Base-by-base conservation (phyloP, 2,113 vertebrate genomes). In the Panthera tigris region DNA sequence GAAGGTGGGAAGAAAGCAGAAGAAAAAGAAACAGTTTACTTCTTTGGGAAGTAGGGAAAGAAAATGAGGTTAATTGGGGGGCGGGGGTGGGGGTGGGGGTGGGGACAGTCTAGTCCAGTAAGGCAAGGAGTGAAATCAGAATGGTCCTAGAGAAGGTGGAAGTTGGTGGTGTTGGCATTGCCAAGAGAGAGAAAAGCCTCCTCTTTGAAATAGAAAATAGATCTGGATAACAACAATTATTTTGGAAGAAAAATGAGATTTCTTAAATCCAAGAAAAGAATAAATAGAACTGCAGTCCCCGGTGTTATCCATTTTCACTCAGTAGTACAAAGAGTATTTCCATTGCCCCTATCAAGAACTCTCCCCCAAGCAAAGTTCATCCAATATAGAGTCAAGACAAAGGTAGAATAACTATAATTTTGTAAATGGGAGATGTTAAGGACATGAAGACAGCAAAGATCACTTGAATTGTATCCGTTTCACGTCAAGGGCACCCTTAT, bases 331-430 rank as follows among this genome's bases (percentile, higher is more conserved):
- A 89, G 79, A 89, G 18, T 66, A 63, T 95, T 94, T 94, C 93
- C 14, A 1, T 45, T 81, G 92, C 84, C 76, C 97, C 86, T 73
- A 31, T 91, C 73, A 80, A 85, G 91, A 97, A 79, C 52, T 89
- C 65, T 98, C 91, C 96, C 97, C 52, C 71, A 97, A 96, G 95
- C 93, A 97, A 97, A 91, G 29, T 89, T 93, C 81, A 91, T 94
- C 82, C 33, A 78, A 95, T 85, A 90, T 0, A 68, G 90, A 96
- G 84, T 97, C 84, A 97, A 93, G 91, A 65, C 71, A 78, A 95
- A 96, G 69, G 95, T 36, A 84, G 48, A 90, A 94, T 84, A 95
- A 45, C 84, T 85, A 55, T 97, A 97, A 97, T 97, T 97, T 85
- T 97, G 96, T 97, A 97, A 97, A 85, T 33, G 29, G 61, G 52